Evolutionary conservation across 2,888 invertebrate genomes (phyloP).

Genomic region (Platycnemis pennipes): DNA sequence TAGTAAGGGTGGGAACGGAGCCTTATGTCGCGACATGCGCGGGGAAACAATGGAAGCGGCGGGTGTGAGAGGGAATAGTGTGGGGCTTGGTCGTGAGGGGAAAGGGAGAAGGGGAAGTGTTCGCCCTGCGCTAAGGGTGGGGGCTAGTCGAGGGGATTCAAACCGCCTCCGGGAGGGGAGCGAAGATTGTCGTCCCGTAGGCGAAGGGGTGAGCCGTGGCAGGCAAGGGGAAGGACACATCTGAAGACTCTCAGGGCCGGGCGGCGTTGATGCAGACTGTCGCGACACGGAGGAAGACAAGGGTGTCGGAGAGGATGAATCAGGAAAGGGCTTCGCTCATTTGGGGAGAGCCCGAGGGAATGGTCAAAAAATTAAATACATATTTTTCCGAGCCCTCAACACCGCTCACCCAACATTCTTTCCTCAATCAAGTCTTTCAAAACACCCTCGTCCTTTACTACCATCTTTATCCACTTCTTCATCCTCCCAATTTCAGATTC

Average conservation of each 20-base stretch:
- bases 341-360: too few species aligned
- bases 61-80: neutral
- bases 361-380: too few species aligned
- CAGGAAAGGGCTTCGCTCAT: too few species aligned
- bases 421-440: too few species aligned
- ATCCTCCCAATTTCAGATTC: too few species aligned
- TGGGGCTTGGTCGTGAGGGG: neutral
- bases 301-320: neutral
- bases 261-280: neutral
- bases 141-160: neutral
- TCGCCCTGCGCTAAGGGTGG: neutral
- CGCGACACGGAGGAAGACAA: neutral
- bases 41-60: neutral
- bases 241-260: neutral
- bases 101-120: neutral
- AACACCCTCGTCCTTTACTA: too few species aligned
- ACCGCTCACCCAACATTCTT: too few species aligned
- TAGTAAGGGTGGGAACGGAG: neutral
- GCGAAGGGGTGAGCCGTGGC: neutral
- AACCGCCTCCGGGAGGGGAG: neutral
- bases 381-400: too few species aligned
- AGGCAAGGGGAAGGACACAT: neutral
- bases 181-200: neutral
- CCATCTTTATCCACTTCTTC: too few species aligned
- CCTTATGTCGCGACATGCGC: conserved; percentile 29